phyloP scores from a whole-genome alignment of 1,140 invertebrate genomes.

The Amphibalanus amphitrite region DNA sequence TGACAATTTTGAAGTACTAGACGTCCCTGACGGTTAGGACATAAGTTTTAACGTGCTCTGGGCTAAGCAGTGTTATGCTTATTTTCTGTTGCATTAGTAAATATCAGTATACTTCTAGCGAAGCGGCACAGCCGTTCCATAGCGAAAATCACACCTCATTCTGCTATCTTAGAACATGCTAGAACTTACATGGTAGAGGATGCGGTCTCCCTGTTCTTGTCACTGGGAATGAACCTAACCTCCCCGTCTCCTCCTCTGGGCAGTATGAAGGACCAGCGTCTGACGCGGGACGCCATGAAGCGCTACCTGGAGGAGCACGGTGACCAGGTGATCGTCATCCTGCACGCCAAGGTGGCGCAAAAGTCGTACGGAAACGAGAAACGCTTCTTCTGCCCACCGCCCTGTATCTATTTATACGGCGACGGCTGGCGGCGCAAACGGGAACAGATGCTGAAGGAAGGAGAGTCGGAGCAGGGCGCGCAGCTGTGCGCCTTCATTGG shows the following conservation, averaged over 20 bases:
- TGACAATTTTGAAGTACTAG: no score
- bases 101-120: no score
- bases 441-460: constrained; percentile 67
- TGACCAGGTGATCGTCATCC: constrained; percentile 90
- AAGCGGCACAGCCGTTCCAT: no score
- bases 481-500: constrained; percentile 96
- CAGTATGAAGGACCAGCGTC: constrained; percentile 58
- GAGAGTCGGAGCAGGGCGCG: constrained; percentile 70
- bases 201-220: no score
- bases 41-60: no score
- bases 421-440: constrained; percentile 91
- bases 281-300: constrained; percentile 89
- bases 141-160: no score
- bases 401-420: constrained; percentile 94
- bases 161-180: no score
- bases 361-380: constrained; percentile 99
- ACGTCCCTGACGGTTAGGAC: no score
- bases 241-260: constrained; percentile 25
- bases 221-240: no score
- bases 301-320: constrained; percentile 80
- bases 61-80: no score
- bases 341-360: constrained; percentile 97
- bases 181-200: no score
- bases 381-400: constrained; percentile 97
- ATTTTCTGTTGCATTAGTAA: no score